Evolutionary conservation across 53 echinoderm and acorn worm genomes (phyloP), one percentile per base, ranked within the genome.

Genomic region (Arbacia lixula): DNA sequence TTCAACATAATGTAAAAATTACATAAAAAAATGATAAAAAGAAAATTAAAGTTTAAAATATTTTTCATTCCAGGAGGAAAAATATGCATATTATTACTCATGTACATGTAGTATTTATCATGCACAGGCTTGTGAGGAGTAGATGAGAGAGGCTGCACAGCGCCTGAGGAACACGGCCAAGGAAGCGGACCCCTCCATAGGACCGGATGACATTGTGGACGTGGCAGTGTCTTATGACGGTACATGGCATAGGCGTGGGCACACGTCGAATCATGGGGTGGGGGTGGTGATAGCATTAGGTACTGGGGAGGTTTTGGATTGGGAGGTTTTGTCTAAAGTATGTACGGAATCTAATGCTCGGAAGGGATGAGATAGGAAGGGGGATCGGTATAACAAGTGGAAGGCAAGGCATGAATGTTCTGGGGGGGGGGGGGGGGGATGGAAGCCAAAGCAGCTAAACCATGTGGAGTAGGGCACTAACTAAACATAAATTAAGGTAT

Each of bases 171-270:
- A 58, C 0, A 17, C 14, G 12, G 41, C 68, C 17, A 2, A 30
- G 49, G 0, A n/a, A 5, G 60, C 55, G 8, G 61, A 86, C 22
- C 50, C 52, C 12, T 22, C 14, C 36, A 29, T 60, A 0, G 60
- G 27, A 1, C 41, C 6, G 11, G 35, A 75, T 28, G 68, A 75
- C 36, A 31, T 60, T 33, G 14, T 75, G 57, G 75, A 75, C 30
- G 76, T 86, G 22, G 55, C 38, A 73, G 86, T 86, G 21, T 76
- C 63, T 0, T 86, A 36, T 86, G 76, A 86, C 21, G 86, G 86
- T 31, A 86, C 86, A 16, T 86, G 86, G 86, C 71, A 69, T 40
- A 74, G 64, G 25, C 57, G 71, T 19, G 86, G 86, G 53, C 68
- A 68, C 46, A 58, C 75, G 32, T 67, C 74, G 11, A 86, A 75